A percentile compares a stretch with the other conserved stretches of the same genome.
phyloP scores from a whole-genome alignment of 2,888 invertebrate genomes.

The Rhagophthalmus giganteus region DNA sequence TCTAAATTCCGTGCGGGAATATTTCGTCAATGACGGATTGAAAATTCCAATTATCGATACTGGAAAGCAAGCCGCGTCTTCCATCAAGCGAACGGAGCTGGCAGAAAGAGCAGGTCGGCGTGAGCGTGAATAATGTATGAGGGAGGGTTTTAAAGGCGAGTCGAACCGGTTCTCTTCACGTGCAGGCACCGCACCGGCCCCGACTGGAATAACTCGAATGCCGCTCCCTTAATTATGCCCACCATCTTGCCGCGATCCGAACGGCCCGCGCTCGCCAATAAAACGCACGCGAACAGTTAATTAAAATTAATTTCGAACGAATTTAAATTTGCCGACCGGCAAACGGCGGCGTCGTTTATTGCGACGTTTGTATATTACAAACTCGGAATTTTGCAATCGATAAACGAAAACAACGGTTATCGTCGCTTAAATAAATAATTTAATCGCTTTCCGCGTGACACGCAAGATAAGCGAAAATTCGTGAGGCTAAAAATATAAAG shows the following conservation, averaged over 20 bases:
- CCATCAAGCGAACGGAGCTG: slow-evolving; percentile 5
- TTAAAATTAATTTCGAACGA: slow-evolving; percentile 33
- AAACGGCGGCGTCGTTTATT: background rate
- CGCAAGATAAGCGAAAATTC: too few species aligned
- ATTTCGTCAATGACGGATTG: too few species aligned
- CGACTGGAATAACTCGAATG: slow-evolving; percentile 33
- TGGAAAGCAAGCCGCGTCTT: too few species aligned
- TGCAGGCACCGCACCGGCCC: slow-evolving; percentile 11
- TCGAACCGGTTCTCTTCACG: slow-evolving; percentile 35
- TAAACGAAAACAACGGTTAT: too few species aligned
- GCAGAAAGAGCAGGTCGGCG: slow-evolving; percentile 24
- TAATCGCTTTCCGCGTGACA: too few species aligned
- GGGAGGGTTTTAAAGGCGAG: slow-evolving; percentile 33
- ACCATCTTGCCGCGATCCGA: slow-evolving; percentile 24
- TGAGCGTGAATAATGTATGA: slow-evolving; percentile 37
- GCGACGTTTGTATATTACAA: too few species aligned
- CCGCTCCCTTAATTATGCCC: slow-evolving; percentile 35
- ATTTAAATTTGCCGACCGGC: slow-evolving; percentile 25
- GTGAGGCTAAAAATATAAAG: slow-evolving; percentile 22
- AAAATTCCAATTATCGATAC: too few species aligned
- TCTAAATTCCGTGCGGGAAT: background rate
- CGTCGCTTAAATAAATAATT: too few species aligned
- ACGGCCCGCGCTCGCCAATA: slow-evolving; percentile 9
- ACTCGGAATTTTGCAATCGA: too few species aligned
- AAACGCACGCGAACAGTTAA: slow-evolving; percentile 30